These are phyloP conservation scores for Saimiri boliviensis DNA, from an alignment of 2,113 vertebrate species.

Conservation along the genomic window DNA sequence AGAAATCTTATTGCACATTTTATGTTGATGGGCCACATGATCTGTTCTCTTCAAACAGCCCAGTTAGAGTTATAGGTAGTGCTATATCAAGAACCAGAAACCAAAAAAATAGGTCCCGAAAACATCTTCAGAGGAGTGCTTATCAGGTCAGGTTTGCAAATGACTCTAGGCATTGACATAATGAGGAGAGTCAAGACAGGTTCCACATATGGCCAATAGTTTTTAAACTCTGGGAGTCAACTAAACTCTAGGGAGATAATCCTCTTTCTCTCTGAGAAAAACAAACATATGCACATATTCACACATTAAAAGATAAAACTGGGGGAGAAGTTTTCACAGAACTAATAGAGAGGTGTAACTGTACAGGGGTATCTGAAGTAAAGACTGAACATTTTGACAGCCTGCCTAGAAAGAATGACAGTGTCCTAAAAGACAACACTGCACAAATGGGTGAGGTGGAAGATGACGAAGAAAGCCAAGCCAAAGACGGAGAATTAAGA, in stretches of 20 bases:
- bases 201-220: neutral
- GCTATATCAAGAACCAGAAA: neutral
- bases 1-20: neutral
- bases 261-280: neutral
- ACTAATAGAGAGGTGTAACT: neutral
- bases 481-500: neutral
- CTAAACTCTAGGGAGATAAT: neutral
- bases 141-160: conserved; percentile 13
- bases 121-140: neutral
- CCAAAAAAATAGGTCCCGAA: neutral
- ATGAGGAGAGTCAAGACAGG: neutral
- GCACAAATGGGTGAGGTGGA: neutral
- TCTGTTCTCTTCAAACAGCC: neutral
- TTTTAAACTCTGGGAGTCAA: neutral
- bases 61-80: neutral
- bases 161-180: neutral
- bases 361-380: neutral
- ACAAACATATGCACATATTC: neutral
- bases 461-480: neutral
- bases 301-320: neutral
- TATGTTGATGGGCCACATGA: neutral
- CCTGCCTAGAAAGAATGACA: neutral
- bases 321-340: neutral
- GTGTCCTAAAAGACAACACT: neutral
- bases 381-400: neutral